phyloP scores from a whole-genome alignment of 2,888 invertebrate genomes.

The Neoascia interrupta region DNA sequence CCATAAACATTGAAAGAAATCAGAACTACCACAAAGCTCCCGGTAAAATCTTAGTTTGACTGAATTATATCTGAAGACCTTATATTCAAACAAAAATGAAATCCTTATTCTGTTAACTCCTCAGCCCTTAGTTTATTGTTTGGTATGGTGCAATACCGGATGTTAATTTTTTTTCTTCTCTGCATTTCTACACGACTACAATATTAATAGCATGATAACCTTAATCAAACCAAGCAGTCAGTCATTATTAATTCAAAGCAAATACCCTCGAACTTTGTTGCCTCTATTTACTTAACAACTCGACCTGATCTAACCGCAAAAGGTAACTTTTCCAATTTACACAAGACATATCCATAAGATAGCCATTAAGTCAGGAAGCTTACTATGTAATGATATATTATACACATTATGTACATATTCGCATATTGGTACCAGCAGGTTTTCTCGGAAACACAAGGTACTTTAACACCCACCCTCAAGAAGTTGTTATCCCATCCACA shows the following conservation, averaged over 20 bases:
- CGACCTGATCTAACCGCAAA: slow-evolving; percentile 33
- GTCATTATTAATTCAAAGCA: slow-evolving; percentile 70
- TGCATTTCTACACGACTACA: slow-evolving; percentile 34
- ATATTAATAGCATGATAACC: slow-evolving; percentile 63
- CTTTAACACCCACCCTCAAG: slow-evolving; percentile 11
- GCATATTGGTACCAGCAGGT: too few relatives aligned
- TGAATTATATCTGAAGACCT: too few relatives aligned
- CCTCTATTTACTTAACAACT: neutral
- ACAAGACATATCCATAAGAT: slow-evolving; percentile 59
- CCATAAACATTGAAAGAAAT: too few relatives aligned
- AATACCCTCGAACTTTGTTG: slow-evolving; percentile 40
- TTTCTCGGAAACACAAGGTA: slow-evolving; percentile 32
- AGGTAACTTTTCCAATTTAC: slow-evolving; percentile 52
- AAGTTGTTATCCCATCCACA: slow-evolving; percentile 11
- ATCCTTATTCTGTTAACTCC: too few relatives aligned
- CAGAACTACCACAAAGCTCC: too few relatives aligned
- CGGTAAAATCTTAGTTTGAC: slow-evolving; percentile 5
- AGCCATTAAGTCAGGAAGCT: slow-evolving; percentile 34
- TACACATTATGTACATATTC: too few relatives aligned
- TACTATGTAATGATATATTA: too few relatives aligned
- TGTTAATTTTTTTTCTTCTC: slow-evolving; percentile 43
- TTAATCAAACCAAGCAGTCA: slow-evolving; percentile 70
- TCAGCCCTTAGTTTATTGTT: too few relatives aligned
- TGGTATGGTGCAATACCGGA: too few relatives aligned
- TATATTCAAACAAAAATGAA: too few relatives aligned